Base-by-base conservation (phyloP, 2,888 invertebrate genomes). In the Pyrrhia umbra region DNA sequence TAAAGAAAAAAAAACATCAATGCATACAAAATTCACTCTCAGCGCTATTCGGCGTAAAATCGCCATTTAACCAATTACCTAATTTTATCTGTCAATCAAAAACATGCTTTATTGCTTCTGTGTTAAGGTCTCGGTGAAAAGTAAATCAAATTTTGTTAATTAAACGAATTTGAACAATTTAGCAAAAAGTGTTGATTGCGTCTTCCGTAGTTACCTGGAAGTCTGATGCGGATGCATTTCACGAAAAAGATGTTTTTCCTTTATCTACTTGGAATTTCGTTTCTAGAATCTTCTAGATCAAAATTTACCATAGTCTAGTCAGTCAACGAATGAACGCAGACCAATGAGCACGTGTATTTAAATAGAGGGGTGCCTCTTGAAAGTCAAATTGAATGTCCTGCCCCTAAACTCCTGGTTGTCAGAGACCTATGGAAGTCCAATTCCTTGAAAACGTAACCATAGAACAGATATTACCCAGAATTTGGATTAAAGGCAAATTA, bases 1-100 rank as follows among this genome's bases (percentile, higher is more conserved):
- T 42, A 43, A 49, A 34, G 13, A 8, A 40, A 16, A 49, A 54
- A 68, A 65, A 63, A 61, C 47, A 37, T 51, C 47, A 60, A 56
- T 55, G 47, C 75, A 66, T 68, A 60, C 42, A 64, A 61, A 65
- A 77, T 68, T 52, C 66, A 61, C 52, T 69, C 59, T 59, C 61
- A 50, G 43, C 27, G 47, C 50, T 16, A 4, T 57, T 64, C 10
- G 51, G 43, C 70, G 75, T 65, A 68, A 70, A 65, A 77, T 75
- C 34, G 6, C n/a, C 16, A 39, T 25, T 52, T 46, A 15, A 43
- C 1, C 46, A 40, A 67, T 34, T 40, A 15, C 43, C 0, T 46
- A 40, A 67, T 40, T 42, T 49, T 16, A 18, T 20, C 18, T 55
- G 10, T 8, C 23, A 25, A 39, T 39, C 21, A 0, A 71, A 40